Conservation (phyloP, 2,888 invertebrate genomes). For the Bombyx huttoni region DNA sequence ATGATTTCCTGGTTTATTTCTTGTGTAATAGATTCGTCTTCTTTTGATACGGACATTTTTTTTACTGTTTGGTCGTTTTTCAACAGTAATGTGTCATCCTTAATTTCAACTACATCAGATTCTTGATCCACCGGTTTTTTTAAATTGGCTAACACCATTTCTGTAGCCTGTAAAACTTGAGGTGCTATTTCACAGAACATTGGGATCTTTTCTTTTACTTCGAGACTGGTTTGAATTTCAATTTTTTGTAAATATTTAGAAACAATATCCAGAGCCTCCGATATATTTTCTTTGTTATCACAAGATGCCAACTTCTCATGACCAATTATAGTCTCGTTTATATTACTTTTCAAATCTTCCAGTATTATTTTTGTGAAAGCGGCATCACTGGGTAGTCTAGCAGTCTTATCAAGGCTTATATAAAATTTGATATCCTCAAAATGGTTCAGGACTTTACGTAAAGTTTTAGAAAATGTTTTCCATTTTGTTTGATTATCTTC, state of each 20-base stretch:
- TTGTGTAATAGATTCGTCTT: too few relatives aligned
- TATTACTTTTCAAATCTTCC: constrained; percentile 32
- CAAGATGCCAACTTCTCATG: constrained; percentile 13
- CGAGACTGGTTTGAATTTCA: constrained; percentile 34
- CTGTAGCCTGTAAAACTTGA: constrained; percentile 2
- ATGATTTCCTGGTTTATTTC: too few relatives aligned
- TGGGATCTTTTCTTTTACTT: constrained; percentile 59
- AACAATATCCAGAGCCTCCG: constrained; percentile 18
- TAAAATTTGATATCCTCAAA: constrained; percentile 65
- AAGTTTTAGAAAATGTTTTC: constrained; percentile 36
- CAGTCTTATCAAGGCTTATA: constrained; percentile 60
- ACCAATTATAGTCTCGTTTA: constrained; percentile 22
- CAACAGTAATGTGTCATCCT: too few relatives aligned
- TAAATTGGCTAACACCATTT: neutral
- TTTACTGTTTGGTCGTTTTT: too few relatives aligned
- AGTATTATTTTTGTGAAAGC: constrained; percentile 53
- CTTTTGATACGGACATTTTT: too few relatives aligned
- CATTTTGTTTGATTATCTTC: constrained; percentile 19
- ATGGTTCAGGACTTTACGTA: constrained; percentile 51
- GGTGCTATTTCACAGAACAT: constrained; percentile 39
- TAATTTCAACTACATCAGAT: neutral
- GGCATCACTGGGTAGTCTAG: constrained; percentile 53
- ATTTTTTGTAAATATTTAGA: constrained; percentile 22
- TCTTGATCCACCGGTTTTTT: neutral
- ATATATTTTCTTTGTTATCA: constrained; percentile 13